Base-by-base conservation (phyloP, 2,113 vertebrate genomes). In the Callospermophilus lateralis region DNA sequence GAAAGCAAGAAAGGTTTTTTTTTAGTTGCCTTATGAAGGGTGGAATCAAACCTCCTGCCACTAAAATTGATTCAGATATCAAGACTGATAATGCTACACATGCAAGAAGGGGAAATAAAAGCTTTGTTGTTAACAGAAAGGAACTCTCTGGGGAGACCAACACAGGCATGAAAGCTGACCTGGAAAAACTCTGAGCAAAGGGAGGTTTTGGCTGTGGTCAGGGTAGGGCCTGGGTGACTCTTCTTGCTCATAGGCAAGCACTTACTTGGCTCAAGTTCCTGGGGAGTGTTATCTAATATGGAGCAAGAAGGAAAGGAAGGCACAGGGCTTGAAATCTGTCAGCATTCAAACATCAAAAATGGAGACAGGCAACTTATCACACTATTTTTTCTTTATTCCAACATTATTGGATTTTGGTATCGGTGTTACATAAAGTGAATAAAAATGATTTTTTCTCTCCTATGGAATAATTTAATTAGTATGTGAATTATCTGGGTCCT, bases 391-490 rank as follows among this genome's bases (percentile, higher is more conserved):
- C 74, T 88, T 51, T 42, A 20, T 85, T 80, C 68, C 10, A 32
- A 73, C 19, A 30, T 37, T 76, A 48, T 80, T 73, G 81, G 73
- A 89, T 72, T 76, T 84, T 77, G 16, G 4, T 34, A 68, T 73
- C 16, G 53, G 39, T 84, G 22, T 37, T n/a, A 26, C 12, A 79
- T 20, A 93, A 92, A 83, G 39, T 32, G 3, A 96, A 45, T 81
- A 93, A 73, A 90, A 74, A 77, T 61, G 19, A 89, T 74, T 45
- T 67, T 86, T 96, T 78, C 51, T 92, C 17, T 51, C 30, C 9
- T 93, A 58, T 19, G 67, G 4, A 67, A 84, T 91, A 65, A 93
- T 55, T 84, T n/a, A 76, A 19, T 79, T 79, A 81, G n/a, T 53
- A 77, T 93, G 34, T 89, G 34, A 85, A 73, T 72, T 89, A 58